These are phyloP conservation scores for Chaitophorus viminalis DNA, from an alignment of 2,888 invertebrate species.

Conservation along the genomic window DNA sequence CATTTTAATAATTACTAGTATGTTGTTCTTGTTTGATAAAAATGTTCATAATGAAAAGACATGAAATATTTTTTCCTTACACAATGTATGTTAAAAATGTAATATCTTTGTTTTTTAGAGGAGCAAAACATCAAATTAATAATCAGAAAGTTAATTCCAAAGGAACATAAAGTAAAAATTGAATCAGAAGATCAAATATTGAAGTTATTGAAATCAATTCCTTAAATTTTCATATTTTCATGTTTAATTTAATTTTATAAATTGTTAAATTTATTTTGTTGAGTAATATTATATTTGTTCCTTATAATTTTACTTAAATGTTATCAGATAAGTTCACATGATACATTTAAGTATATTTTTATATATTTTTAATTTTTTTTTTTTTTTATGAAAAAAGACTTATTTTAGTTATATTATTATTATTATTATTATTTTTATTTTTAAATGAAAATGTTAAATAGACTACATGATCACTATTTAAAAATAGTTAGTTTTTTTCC, in stretches of 20 bases:
- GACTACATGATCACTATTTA: neutral
- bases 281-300: constrained; percentile 53
- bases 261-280: constrained; percentile 50
- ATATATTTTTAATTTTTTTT: constrained; percentile 11
- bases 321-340: constrained; percentile 24
- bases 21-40: too few relatives aligned
- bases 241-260: constrained; percentile 43
- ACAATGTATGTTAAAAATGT: neutral
- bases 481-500: constrained; percentile 2
- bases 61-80: too few relatives aligned
- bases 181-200: constrained; percentile 60
- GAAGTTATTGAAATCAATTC: constrained; percentile 31
- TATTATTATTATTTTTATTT: constrained; percentile 10
- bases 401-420: constrained; percentile 28
- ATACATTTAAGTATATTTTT: constrained; percentile 43
- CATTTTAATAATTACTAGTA: too few relatives aligned
- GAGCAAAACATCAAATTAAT: constrained; percentile 64
- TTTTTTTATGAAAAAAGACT: constrained; percentile 23
- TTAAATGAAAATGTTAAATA: constrained; percentile 1
- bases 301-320: constrained; percentile 49
- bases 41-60: too few relatives aligned
- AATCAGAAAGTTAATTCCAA: constrained; percentile 63
- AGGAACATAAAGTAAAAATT: constrained; percentile 40
- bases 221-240: constrained; percentile 7
- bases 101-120: constrained; percentile 62